Evolutionary conservation across 2,888 invertebrate genomes (phyloP), one percentile per base, ranked within the genome.

Genomic region (Kuschelorhynchus macadamiae): DNA sequence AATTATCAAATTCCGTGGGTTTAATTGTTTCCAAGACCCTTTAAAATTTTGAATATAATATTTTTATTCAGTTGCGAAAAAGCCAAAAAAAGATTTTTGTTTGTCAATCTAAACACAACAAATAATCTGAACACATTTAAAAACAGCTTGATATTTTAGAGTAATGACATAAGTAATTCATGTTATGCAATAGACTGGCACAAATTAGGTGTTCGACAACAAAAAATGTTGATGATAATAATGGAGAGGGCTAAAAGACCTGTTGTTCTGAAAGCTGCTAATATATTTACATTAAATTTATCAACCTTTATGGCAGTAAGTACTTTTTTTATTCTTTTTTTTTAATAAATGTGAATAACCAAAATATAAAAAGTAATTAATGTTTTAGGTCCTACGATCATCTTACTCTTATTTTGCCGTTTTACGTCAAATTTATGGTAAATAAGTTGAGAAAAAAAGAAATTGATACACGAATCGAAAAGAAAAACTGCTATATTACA

Each of bases 211-310:
- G 25, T 66, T 18, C 62, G 47, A 25, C 49, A 62, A n/a, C 70
- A 73, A 56, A 76, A 74, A 71, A 70, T 71, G 53, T 62, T 77
- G 12, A 69, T 75, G 0, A 71, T 67, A 16, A 71, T 77, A 16
- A 70, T 73, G 74, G 76, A 77, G 61, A 66, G 75, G 65, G 72
- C 75, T 2, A 76, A 77, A 55, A 65, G 49, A 21, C 72, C 76
- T 0, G 41, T 71, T 0, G 53, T 25, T 7, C 21, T 76, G 21
- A 71, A 56, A 42, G 75, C 75, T 33, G 70, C 55, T 1, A 71
- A 70, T 18, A 67, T 76, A 57, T 75, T 76, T 52, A 53, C 49
- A 12, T 53, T 77, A 11, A 75, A 75, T 33, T 62, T 77, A 21
- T 41, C 71, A 32, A 77, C 76, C 18, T 42, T 76, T 14, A 71